Evolutionary conservation across 2,113 vertebrate genomes (phyloP).

Genomic region (Micromys minutus): DNA sequence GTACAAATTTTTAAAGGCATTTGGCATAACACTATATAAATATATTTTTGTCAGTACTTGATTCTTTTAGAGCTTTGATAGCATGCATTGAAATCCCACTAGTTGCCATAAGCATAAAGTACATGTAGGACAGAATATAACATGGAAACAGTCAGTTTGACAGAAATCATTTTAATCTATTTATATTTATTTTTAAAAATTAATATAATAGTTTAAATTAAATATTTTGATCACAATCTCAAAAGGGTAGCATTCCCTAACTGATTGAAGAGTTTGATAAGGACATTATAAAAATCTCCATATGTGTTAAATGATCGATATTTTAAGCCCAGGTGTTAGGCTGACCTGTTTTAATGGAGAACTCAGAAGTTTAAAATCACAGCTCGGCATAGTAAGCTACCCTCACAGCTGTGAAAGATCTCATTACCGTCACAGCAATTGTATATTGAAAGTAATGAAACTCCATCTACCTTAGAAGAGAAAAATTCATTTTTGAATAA

Average conservation of each 20-base stretch:
- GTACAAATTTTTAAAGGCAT: too few species aligned
- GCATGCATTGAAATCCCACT: too few species aligned
- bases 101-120: too few species aligned
- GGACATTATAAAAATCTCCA: neutral
- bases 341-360: neutral
- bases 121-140: too few species aligned
- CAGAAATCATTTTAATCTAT: conserved; percentile 18
- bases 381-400: neutral
- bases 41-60: too few species aligned
- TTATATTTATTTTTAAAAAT: neutral
- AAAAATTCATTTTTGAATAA: conserved; percentile 22
- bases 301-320: neutral
- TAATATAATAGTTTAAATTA: neutral
- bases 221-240: conserved; percentile 7
- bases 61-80: too few species aligned
- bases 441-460: conserved; percentile 11
- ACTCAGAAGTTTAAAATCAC: neutral
- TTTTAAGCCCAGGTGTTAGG: conserved; percentile 6
- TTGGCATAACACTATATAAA: too few species aligned
- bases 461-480: neutral
- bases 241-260: neutral
- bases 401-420: neutral
- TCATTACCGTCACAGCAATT: neutral
- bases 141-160: too few species aligned
- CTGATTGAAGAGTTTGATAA: conserved; percentile 15